Evolutionary conservation across 2,113 vertebrate genomes (phyloP).

Genomic region (Lasiurus borealis): DNA sequence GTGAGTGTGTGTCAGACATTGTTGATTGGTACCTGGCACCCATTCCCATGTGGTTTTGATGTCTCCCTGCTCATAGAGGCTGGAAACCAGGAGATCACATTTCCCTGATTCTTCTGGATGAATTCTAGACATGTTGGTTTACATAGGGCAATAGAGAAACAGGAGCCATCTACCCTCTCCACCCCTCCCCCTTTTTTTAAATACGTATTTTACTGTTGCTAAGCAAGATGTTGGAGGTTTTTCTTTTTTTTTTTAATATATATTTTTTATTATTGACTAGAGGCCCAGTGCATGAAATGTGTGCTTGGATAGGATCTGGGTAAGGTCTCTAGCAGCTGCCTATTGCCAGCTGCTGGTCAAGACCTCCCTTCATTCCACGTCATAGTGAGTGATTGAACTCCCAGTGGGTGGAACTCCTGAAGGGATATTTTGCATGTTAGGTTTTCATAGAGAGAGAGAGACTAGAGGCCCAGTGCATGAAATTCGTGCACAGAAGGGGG

Average conservation of each 20-base stretch:
- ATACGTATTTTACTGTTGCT: background rate
- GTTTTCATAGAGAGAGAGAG: too few species aligned
- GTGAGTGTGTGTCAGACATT: background rate
- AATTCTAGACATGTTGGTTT: constrained; percentile 16
- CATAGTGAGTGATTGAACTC: too few species aligned
- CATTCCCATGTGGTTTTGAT: background rate
- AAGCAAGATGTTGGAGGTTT: background rate
- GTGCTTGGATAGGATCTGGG: too few species aligned
- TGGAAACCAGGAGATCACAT: background rate
- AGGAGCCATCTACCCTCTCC: background rate
- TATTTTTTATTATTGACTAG: too few species aligned
- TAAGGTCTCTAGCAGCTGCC: too few species aligned
- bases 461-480: too few species aligned
- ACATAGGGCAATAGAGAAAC: background rate
- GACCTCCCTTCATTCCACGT: too few species aligned
- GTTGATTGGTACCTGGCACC: background rate
- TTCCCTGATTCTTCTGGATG: background rate
- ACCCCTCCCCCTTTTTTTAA: background rate
- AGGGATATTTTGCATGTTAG: too few species aligned
- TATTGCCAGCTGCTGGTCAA: too few species aligned
- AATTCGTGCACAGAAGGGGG: too few species aligned
- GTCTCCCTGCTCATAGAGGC: background rate
- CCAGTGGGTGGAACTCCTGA: too few species aligned
- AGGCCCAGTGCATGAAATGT: too few species aligned
- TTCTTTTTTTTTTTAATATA: background rate